A percentile compares a stretch with the other conserved stretches of the same genome.
phyloP scores from a whole-genome alignment of 2,797 vertebrate genomes.

The Pelobates cultripes region DNA sequence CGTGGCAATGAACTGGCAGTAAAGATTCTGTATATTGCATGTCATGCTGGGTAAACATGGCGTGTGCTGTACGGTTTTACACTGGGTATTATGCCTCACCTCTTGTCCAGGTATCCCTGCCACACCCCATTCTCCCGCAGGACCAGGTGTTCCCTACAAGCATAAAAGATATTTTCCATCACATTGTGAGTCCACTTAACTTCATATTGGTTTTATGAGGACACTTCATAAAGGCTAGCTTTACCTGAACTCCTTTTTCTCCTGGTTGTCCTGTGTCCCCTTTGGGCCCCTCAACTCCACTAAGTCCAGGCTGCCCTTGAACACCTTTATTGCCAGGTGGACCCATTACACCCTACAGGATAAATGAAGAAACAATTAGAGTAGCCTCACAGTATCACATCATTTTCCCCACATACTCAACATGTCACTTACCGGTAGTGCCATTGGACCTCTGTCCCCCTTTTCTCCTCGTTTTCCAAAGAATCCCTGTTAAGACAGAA shows the following conservation, averaged over 20 bases:
- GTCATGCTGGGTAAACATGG: neutral
- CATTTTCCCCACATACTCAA: too few species aligned
- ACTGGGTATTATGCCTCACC: slow-evolving; percentile 64
- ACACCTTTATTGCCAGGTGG: slow-evolving; percentile 67
- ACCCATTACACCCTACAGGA: slow-evolving; percentile 72
- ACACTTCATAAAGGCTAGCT: neutral
- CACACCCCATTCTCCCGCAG: slow-evolving; percentile 74
- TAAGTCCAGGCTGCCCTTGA: slow-evolving; percentile 71
- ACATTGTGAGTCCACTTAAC: neutral
- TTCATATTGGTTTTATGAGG: neutral
- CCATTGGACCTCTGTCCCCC: slow-evolving; percentile 75
- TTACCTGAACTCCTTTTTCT: slow-evolving; percentile 62
- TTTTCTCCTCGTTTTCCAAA: slow-evolving; percentile 71
- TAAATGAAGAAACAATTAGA: slow-evolving; percentile 9
- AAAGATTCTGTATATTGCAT: neutral
- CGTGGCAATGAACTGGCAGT: too few species aligned
- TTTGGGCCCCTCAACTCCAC: slow-evolving; percentile 70
- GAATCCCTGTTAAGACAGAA: slow-evolving; percentile 69
- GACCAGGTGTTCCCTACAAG: slow-evolving; percentile 76
- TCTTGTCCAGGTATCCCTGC: slow-evolving; percentile 72
- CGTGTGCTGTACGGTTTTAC: neutral
- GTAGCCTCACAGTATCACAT: neutral
- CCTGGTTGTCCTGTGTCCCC: slow-evolving; percentile 76
- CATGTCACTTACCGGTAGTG: slow-evolving; percentile 70
- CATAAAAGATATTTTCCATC: neutral